A percentile compares a stretch with the other conserved stretches of the same genome.
These are phyloP conservation scores for Drosophila dunni DNA, from an alignment of 1,140 invertebrate genomes.

Conservation along the genomic window DNA sequence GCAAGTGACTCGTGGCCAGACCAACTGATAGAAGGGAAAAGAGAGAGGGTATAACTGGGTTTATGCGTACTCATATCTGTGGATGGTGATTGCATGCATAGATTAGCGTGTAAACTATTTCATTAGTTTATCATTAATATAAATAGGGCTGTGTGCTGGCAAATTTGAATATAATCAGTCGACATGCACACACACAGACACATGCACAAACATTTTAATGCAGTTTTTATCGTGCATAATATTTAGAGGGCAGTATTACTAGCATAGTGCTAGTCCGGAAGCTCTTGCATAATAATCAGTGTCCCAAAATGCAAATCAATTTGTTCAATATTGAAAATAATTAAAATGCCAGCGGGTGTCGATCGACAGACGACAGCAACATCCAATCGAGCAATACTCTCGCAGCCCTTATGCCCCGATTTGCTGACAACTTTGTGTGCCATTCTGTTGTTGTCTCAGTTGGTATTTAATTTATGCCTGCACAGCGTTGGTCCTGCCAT, in stretches of 20 bases:
- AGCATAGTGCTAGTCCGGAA: conserved; percentile 40
- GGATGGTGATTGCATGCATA: conserved; percentile 45
- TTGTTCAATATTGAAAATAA: conserved; percentile 84
- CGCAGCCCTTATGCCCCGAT: conserved; percentile 17
- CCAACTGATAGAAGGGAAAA: background rate
- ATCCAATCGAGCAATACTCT: background rate
- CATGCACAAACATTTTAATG: conserved; percentile 55
- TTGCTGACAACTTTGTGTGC: conserved; percentile 60
- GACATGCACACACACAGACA: conserved; percentile 30
- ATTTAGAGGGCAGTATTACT: conserved; percentile 28
- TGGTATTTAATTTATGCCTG: conserved; percentile 71
- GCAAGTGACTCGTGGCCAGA: background rate
- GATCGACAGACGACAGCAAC: background rate
- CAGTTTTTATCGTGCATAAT: conserved; percentile 73
- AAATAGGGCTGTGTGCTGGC: conserved; percentile 54
- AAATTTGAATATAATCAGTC: conserved; percentile 79
- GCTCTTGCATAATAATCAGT: conserved; percentile 77
- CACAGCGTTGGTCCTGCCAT: conserved; percentile 43
- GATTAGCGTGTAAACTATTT: conserved; percentile 75
- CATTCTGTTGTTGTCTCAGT: conserved; percentile 43
- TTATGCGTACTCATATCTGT: conserved; percentile 18
- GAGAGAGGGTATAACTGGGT: background rate
- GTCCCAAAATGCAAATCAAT: conserved; percentile 80
- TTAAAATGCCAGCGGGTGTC: conserved; percentile 73
- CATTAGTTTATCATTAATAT: conserved; percentile 73